phyloP scores from a whole-genome alignment of 1,140 invertebrate species.

The Papilio aristodemus region DNA sequence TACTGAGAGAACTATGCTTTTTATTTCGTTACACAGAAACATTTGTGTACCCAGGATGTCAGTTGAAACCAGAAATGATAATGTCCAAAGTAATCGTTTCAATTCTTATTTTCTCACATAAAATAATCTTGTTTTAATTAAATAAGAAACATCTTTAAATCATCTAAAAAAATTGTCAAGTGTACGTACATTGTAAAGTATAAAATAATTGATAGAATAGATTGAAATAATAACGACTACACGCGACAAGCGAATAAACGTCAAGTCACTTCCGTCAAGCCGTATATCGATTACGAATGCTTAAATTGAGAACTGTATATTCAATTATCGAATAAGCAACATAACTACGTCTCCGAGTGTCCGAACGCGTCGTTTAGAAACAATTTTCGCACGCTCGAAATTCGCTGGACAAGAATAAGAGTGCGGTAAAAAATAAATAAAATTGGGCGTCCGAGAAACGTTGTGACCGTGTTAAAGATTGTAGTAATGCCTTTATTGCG shows the following conservation, averaged over 20 bases:
- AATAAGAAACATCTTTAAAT: too few species aligned
- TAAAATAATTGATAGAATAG: conserved; percentile 14
- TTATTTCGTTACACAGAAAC: background rate
- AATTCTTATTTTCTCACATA: too few species aligned
- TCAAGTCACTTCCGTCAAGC: conserved; percentile 29
- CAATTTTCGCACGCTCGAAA: conserved; percentile 69
- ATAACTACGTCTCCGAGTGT: conserved; percentile 38
- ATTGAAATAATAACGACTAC: conserved; percentile 2
- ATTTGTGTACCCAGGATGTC: too few species aligned
- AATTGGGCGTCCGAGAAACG: conserved; percentile 70
- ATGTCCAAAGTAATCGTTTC: too few species aligned
- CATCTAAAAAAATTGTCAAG: too few species aligned
- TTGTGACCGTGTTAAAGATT: conserved; percentile 76
- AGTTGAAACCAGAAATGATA: too few species aligned
- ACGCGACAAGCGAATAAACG: conserved; percentile 44
- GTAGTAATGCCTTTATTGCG: conserved; percentile 72
- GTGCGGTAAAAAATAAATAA: conserved; percentile 68
- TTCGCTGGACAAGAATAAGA: conserved; percentile 50
- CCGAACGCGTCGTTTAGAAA: conserved; percentile 38
- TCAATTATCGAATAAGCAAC: conserved; percentile 47
- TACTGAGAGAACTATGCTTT: background rate
- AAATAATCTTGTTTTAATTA: too few species aligned
- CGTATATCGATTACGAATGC: conserved; percentile 49
- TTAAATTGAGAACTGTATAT: conserved; percentile 70
- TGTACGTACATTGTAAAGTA: background rate